Percentiles rank a stretch among this genome's conserved stretches.
These are phyloP conservation scores for Philaenus spumarius DNA, from an alignment of 1,140 invertebrate species.

Conservation along the genomic window DNA sequence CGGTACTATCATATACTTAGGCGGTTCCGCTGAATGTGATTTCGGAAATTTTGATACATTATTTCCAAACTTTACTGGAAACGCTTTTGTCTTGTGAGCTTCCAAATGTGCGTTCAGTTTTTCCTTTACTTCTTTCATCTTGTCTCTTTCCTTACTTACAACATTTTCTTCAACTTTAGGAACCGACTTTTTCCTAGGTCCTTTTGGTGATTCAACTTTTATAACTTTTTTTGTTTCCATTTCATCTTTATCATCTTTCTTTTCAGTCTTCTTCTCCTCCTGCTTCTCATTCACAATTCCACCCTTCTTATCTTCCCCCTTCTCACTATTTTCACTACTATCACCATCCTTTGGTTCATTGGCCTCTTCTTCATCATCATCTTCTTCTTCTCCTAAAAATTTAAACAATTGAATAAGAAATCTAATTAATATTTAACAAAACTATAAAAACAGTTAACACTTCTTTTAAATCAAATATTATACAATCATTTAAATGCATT, in stretches of 20 bases:
- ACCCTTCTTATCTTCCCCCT: constrained; percentile 31
- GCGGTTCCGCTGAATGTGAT: too few relatives aligned
- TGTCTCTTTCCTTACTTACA: too few relatives aligned
- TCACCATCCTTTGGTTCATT: constrained; percentile 24
- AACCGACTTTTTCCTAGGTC: too few relatives aligned
- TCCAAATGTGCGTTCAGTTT: too few relatives aligned
- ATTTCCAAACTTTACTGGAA: too few relatives aligned
- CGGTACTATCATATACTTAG: too few relatives aligned
- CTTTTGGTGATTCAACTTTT: too few relatives aligned
- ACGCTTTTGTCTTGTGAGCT: too few relatives aligned
- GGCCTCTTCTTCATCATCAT: constrained; percentile 18
- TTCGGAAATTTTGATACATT: too few relatives aligned
- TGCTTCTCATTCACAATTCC: constrained; percentile 29
- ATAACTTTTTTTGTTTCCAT: too few relatives aligned
- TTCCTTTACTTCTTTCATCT: too few relatives aligned
- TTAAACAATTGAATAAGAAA: neutral
- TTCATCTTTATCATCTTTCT: neutral
- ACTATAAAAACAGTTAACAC: neutral
- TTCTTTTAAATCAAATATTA: neutral
- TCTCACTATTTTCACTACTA: constrained; percentile 32
- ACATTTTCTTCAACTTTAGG: neutral
- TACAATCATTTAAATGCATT: too few relatives aligned
- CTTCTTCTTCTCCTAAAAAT: constrained; percentile 17
- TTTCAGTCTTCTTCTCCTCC: constrained; percentile 28
- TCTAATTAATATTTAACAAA: neutral